These are phyloP conservation scores for Microplitis manilae DNA, from an alignment of 2,888 invertebrate genomes.

Conservation along the genomic window DNA sequence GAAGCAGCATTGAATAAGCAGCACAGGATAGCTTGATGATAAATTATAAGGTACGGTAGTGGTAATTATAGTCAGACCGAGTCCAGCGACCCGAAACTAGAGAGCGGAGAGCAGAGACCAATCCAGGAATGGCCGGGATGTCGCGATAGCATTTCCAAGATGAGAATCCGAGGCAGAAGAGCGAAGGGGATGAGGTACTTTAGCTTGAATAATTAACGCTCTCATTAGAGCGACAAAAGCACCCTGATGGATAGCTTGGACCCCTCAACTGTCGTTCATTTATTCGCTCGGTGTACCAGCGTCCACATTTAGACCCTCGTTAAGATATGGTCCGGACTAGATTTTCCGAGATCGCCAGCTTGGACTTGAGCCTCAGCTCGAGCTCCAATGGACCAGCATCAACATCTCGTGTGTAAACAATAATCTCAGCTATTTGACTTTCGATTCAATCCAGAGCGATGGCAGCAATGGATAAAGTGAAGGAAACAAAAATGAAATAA, in stretches of 20 bases:
- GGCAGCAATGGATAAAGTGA: slow-evolving; percentile 3
- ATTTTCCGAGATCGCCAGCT: neutral
- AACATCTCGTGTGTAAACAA: neutral
- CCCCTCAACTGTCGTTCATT: slow-evolving; percentile 46
- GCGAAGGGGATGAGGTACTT: slow-evolving; percentile 54
- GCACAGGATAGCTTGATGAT: neutral
- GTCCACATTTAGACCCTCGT: neutral
- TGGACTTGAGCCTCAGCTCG: too few species aligned
- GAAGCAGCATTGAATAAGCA: too few species aligned
- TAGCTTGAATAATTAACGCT: slow-evolving; percentile 70
- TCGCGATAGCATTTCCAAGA: neutral
- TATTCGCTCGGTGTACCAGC: neutral
- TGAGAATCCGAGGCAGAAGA: slow-evolving; percentile 21
- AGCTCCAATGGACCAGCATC: neutral
- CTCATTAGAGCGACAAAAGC: slow-evolving; percentile 73
- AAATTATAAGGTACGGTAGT: neutral
- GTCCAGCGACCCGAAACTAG: neutral
- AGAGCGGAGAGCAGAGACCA: neutral
- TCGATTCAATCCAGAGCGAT: neutral
- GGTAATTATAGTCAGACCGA: neutral
- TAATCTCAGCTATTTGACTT: neutral
- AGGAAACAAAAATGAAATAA: slow-evolving; percentile 6
- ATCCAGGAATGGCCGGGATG: neutral
- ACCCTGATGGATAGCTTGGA: slow-evolving; percentile 71
- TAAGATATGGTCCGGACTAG: neutral